Base-by-base conservation (phyloP, 2,888 invertebrate genomes). In the Brenthis ino region DNA sequence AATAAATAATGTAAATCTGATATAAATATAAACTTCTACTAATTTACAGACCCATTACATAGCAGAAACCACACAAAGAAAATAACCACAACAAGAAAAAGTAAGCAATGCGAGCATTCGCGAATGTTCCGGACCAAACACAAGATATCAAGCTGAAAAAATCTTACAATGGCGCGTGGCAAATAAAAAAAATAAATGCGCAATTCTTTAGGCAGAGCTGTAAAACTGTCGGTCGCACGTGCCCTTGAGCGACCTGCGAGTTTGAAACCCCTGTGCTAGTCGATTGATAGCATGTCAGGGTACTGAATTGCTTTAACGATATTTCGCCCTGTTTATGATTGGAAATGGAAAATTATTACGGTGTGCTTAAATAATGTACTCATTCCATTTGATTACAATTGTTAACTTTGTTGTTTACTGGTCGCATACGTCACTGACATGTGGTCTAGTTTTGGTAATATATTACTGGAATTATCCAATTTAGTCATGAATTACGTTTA, bases 141-240 rank as follows among this genome's bases (percentile, higher is more conserved):
- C 85, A 86, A 85, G 87, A 82, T 83, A 85, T 84, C 82, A 84
- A 74, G 77, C 86, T 83, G 82, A 83, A 85, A 86, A 87, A 85
- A 83, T 72, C 75, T 76, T 77, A 86, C 86, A 88, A 86, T 85
- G 83, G 84, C 71, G 82, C 82, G 82, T 80, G 79, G 85, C 83
- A 82, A 85, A 91, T 91, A 91, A 91, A 91, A 86, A 91, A 90
- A 91, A 91, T 88, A 90, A 91, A 92, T 88, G 89, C 82, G 85
- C 90, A 82, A 91, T 92, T 87, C 86, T 89, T 92, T 91, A 91
- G 80, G 79, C 82, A 80, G 82, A 84, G 89, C 80, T 89, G 89
- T 91, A 88, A 91, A 91, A 85, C 85, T 90, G 91, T 91, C 91
- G 83, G 82, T 75, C 77, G 77, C 91, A 91, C 83, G 85, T 77